Evolutionary conservation across 2,113 vertebrate species (phyloP).

Genomic region (Toxotes jaculatrix): DNA sequence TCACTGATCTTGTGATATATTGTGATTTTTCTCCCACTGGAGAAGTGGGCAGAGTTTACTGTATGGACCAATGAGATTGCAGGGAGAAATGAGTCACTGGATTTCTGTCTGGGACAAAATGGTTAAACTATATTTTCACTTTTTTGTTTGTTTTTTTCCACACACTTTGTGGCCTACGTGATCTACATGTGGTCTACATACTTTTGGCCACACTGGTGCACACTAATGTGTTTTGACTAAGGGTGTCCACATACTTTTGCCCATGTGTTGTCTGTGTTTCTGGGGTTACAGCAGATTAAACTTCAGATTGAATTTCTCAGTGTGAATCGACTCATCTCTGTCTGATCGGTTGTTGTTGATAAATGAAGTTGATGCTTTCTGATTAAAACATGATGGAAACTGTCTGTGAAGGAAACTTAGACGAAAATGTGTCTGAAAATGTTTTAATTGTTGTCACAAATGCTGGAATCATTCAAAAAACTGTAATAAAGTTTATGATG

Average conservation of each 20-base stretch:
- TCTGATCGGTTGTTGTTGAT: neutral
- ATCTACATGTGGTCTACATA: neutral
- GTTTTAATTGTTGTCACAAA: slow-evolving; percentile 34
- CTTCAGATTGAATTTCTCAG: neutral
- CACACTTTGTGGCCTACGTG: neutral
- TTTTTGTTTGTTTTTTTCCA: too few species aligned
- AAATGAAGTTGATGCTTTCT: slow-evolving; percentile 1
- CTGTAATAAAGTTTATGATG: slow-evolving; percentile 39
- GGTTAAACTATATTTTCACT: neutral
- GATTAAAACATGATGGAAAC: slow-evolving; percentile 3
- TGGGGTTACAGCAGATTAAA: neutral
- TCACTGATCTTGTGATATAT: neutral
- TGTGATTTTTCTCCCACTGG: slow-evolving; percentile 26
- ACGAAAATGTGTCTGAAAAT: slow-evolving; percentile 35
- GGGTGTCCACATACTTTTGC: neutral
- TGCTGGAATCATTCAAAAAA: slow-evolving; percentile 49
- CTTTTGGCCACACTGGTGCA: neutral
- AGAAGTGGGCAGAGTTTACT: slow-evolving; percentile 23
- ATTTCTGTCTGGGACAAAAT: neutral
- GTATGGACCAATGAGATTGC: slow-evolving; percentile 54
- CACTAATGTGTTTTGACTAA: neutral
- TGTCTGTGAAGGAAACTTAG: slow-evolving; percentile 40
- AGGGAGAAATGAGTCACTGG: slow-evolving; percentile 45
- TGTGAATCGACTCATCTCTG: neutral
- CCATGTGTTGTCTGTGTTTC: neutral